Evolutionary conservation across 2,888 invertebrate genomes (phyloP), one percentile per base, ranked within the genome.

Genomic region (Pachydiplax longipennis): DNA sequence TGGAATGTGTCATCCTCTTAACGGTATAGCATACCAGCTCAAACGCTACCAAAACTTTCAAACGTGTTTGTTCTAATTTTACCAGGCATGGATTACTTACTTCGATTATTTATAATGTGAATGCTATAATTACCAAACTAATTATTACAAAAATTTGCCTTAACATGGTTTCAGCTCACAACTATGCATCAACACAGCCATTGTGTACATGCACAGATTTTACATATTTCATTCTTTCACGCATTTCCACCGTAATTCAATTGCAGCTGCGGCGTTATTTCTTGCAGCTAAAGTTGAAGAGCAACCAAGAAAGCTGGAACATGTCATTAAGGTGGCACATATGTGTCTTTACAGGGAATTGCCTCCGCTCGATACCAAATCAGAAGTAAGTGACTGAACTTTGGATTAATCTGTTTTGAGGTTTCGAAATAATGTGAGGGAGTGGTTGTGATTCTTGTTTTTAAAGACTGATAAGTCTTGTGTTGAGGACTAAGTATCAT

Each of bases 161-260:
- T 93, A 92, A 93, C 92, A 90, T 44, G 13, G 80, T 90, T 91
- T 80, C 93, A 94, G 96, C 94, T 98, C 98, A 87, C 99, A 99
- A 95, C 95, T 99, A 95, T 99, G 99, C 94, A 99, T 99, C 94
- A 99, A 99, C 95, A 99, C 99, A 91, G 99, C 99, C 58, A 99
- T 99, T 93, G 99, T 99, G 91, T 99, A 99, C 93, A 99, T 99
- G 99, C 99, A 99, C 95, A 96, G 99, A 91, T 99, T 99, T 95
- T 99, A 99, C 95, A 98, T 99, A 95, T 99, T 98, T 95, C 99
- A 99, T 94, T 98, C 99, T 25, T 98, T 99, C 95, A 97, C 98
- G 90, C 97, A 97, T 94, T 99, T 99, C 94, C 98, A 98, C 94
- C 96, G 99, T 94, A 98, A 98, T 94, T 97, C 98, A 91, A 98